Evolutionary conservation across 1,140 invertebrate species (phyloP), one percentile per base, ranked within the genome.

Genomic region (Varroa destructor): DNA sequence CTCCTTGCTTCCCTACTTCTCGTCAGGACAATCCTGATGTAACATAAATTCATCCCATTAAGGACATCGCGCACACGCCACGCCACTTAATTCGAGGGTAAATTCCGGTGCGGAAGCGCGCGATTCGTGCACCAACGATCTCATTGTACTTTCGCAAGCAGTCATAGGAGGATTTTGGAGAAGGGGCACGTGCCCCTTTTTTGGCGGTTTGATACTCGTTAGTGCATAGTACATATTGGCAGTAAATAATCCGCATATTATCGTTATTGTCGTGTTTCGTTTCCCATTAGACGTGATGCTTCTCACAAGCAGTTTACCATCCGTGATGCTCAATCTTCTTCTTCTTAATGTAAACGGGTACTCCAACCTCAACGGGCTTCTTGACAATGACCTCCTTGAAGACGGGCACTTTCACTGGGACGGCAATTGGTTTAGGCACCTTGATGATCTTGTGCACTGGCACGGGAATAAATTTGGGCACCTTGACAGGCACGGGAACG

Each of bases 321-420:
- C 61, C 61, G 46, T 51, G 46, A 37, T 67, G 61, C 37, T 67
- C 61, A 37, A 67, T 46, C 37, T 67, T 67, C 61, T 67, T 67
- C 61, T 67, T 67, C 61, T 67, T 67, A 37, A 67, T 67, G 61
- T 67, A 67, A 10, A 67, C 61, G 37, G 61, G 61, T 14, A 67
- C 61, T 67, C 61, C 61, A 46, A 67, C 61, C 46, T 67, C 61
- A 46, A 67, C 61, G 61, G 61, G 61, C 36, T 67, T 67, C 61
- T 67, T 67, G 12, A 67, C 61, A 37, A 67, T 67, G 61, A 67
- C 61, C 61, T 67, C 61, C 61, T 67, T 67, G 61, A 67, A 67
- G 12, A 67, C 61, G 61, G 61, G 61, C 40, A 67, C 61, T 67
- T 67, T 67, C 12, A 67, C 61, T 12, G 61, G 61, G 12, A 67